Evolutionary conservation across 2,113 vertebrate genomes (phyloP).

Genomic region (Thermophis baileyi): DNA sequence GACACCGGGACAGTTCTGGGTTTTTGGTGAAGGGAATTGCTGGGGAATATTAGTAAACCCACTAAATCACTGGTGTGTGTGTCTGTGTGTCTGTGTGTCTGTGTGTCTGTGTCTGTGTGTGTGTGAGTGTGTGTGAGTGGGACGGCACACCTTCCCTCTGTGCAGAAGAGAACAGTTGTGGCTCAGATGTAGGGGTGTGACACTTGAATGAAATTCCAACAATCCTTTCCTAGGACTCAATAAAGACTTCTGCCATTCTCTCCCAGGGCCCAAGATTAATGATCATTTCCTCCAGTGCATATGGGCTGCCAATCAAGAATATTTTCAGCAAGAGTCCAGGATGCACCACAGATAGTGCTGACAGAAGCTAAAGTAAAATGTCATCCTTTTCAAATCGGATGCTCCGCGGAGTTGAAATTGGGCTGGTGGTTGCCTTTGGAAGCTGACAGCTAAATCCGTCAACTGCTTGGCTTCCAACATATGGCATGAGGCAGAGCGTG

Average conservation of each 20-base stretch:
- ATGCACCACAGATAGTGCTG: constrained; percentile 58
- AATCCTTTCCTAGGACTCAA: background rate
- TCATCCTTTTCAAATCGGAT: constrained; percentile 57
- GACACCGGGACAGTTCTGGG: background rate
- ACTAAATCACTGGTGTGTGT: background rate
- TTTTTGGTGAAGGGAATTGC: background rate
- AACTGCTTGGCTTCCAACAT: constrained; percentile 63
- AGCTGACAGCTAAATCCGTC: constrained; percentile 70
- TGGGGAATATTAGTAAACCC: background rate
- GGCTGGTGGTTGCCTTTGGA: constrained; percentile 61
- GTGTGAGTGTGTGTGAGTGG: background rate
- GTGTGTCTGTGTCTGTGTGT: rapidly evolving
- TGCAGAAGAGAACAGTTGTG: background rate
- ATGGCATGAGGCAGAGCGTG: constrained; percentile 67
- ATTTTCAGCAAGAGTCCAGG: constrained; percentile 41
- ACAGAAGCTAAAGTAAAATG: constrained; percentile 70
- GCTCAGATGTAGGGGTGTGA: too few relatives aligned
- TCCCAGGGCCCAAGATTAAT: constrained; percentile 60
- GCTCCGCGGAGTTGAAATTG: constrained; percentile 50
- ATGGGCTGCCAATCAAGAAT: constrained; percentile 60
- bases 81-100: too few relatives aligned
- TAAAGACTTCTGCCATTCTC: constrained; percentile 23
- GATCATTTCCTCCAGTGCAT: constrained; percentile 47
- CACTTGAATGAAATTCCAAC: background rate
- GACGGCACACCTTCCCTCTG: background rate